Evolutionary conservation across 2,888 invertebrate genomes (phyloP).

Genomic region (Stegana nigrithorax): DNA sequence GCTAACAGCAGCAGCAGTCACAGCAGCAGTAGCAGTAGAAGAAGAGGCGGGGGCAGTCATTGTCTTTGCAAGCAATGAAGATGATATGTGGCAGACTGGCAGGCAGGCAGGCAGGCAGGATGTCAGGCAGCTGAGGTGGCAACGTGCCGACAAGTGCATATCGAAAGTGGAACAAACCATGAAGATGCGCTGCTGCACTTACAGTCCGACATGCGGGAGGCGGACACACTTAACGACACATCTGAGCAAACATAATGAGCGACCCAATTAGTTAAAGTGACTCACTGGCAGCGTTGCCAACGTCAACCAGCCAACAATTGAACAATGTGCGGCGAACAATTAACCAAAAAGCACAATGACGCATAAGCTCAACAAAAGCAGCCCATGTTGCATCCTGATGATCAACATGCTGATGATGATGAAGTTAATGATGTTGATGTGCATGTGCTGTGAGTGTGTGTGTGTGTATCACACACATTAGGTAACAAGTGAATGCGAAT

Average conservation of each 20-base stretch:
- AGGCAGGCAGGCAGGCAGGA: constrained; percentile 9
- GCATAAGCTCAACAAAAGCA: constrained; percentile 24
- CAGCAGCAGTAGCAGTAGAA: constrained; percentile 8
- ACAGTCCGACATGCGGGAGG: background rate
- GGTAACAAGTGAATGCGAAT: no score
- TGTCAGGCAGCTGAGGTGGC: background rate
- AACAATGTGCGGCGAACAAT: constrained; percentile 51
- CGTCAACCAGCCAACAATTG: constrained; percentile 60
- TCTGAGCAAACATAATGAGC: constrained; percentile 52
- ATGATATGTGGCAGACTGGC: constrained; percentile 1
- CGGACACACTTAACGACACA: constrained; percentile 13
- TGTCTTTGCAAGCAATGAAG: no score
- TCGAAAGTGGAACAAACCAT: constrained; percentile 29
- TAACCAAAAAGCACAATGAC: constrained; percentile 31
- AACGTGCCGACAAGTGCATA: constrained; percentile 52
- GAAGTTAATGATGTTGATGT: no score
- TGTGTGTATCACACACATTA: no score
- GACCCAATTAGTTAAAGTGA: constrained; percentile 66
- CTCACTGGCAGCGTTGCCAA: constrained; percentile 28
- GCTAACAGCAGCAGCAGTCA: background rate
- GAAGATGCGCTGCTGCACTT: constrained; percentile 9
- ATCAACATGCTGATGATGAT: no score
- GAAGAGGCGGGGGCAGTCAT: constrained; percentile 29
- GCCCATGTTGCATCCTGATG: no score
- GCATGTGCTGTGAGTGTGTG: no score